Conservation (phyloP, 2,113 vertebrate species). For the Prolemur simus region DNA sequence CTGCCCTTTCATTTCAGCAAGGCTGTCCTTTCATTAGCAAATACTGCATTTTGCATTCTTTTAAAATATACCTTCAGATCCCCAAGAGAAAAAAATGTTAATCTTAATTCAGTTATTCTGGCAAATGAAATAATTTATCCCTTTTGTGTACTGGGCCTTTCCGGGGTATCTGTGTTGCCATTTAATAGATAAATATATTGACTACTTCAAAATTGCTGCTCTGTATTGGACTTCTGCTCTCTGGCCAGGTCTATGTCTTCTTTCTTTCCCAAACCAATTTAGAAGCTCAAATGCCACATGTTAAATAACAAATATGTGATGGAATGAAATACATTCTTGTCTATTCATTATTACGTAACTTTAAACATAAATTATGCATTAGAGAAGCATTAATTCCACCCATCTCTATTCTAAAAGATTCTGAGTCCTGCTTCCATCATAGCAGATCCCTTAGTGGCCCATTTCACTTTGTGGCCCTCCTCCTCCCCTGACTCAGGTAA, state of each 20-base stretch:
- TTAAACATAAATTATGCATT: conserved; percentile 1
- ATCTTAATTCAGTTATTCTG: not conserved
- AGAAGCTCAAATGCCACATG: not conserved
- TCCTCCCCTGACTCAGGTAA: not conserved
- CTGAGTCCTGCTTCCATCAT: not conserved
- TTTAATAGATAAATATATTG: not conserved
- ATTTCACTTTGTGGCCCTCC: not conserved
- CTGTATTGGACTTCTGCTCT: not conserved
- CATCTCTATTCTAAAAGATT: not conserved
- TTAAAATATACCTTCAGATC: not conserved
- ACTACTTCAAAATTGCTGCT: not conserved
- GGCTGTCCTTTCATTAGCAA: not conserved
- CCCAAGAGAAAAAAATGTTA: not conserved
- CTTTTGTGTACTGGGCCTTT: not conserved
- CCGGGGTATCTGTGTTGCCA: not conserved
- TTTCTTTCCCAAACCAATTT: not conserved
- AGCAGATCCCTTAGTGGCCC: not conserved
- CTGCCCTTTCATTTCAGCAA: no score
- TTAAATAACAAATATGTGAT: not conserved
- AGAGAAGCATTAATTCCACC: not conserved
- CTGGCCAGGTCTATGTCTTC: not conserved
- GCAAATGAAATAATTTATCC: not conserved
- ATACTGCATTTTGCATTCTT: not conserved
- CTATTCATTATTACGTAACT: not conserved
- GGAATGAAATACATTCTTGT: not conserved